A percentile compares a stretch with the other conserved stretches of the same genome.
Evolutionary conservation across 2,113 vertebrate species (phyloP).

Genomic region (Tor tambroides): DNA sequence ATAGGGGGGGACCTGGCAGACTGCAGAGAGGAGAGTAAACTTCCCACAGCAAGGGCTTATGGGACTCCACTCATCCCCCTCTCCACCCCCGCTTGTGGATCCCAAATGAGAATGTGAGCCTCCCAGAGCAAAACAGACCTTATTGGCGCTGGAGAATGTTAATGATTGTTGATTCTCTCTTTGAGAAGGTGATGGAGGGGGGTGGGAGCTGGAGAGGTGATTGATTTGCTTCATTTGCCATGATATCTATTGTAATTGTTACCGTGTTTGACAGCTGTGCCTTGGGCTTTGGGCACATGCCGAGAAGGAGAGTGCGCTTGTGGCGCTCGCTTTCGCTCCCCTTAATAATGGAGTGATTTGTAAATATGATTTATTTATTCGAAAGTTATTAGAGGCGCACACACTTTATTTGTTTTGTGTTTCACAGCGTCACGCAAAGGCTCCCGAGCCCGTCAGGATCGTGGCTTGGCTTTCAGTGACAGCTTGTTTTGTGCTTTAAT

Average conservation of each 20-base stretch:
- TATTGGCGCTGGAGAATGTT: constrained; percentile 56
- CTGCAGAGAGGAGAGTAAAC: constrained; percentile 39
- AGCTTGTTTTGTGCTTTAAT: constrained; percentile 69
- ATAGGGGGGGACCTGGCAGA: constrained; percentile 5
- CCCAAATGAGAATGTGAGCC: constrained; percentile 45
- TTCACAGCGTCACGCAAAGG: constrained; percentile 24
- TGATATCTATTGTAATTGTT: constrained; percentile 65
- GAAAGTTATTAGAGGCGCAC: constrained; percentile 54
- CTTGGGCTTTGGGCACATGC: constrained; percentile 39
- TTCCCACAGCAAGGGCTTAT: constrained; percentile 45
- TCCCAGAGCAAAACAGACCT: constrained; percentile 47
- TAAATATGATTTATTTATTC: constrained; percentile 64
- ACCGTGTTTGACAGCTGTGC: constrained; percentile 65
- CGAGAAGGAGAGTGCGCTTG: constrained; percentile 42
- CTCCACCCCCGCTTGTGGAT: constrained; percentile 25
- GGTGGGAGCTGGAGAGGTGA: constrained; percentile 55
- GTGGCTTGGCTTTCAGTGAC: constrained; percentile 61
- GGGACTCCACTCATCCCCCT: constrained; percentile 46
- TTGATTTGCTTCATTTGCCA: constrained; percentile 74
- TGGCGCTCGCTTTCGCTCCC: constrained; percentile 43
- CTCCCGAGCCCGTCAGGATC: constrained; percentile 46
- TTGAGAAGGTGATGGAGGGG: constrained; percentile 37
- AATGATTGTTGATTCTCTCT: constrained; percentile 61
- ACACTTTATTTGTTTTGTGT: constrained; percentile 47
- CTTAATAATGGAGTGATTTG: constrained; percentile 66